A percentile compares a stretch with the other conserved stretches of the same genome.
Evolutionary conservation across 2,797 vertebrate species (phyloP).

Genomic region (Neopelma chrysocephalum): DNA sequence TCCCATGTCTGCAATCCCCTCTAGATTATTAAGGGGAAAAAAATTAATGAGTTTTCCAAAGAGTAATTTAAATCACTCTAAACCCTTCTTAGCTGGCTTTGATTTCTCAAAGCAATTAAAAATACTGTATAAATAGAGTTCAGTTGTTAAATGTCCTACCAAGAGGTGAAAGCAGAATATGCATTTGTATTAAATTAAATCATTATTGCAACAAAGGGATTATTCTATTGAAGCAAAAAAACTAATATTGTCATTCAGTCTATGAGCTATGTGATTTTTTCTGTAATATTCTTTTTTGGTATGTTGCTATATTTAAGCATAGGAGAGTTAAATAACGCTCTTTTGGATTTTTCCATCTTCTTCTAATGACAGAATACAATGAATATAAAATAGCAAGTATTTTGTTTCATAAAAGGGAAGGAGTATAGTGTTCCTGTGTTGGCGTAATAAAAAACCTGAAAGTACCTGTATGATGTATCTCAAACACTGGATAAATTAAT

Average conservation of each 20-base stretch:
- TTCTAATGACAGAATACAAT: background rate
- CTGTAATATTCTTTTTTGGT: background rate
- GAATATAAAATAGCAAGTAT: background rate
- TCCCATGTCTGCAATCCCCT: background rate
- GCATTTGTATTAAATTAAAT: slow-evolving; percentile 30
- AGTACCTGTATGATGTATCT: background rate
- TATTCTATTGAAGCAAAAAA: slow-evolving; percentile 15
- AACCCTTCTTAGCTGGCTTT: background rate
- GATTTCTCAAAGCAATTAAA: slow-evolving; percentile 39
- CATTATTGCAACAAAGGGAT: slow-evolving; percentile 15
- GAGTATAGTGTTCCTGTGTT: background rate
- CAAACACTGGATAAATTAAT: background rate
- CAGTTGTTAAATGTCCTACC: background rate
- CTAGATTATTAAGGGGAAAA: background rate
- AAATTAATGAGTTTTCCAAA: background rate
- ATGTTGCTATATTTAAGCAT: background rate
- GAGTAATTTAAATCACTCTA: background rate
- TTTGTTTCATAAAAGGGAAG: background rate
- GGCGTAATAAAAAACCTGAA: background rate
- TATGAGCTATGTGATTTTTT: background rate
- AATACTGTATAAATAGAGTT: background rate
- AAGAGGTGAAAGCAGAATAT: background rate
- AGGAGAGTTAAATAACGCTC: background rate
- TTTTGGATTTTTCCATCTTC: background rate
- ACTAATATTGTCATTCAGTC: background rate